phyloP scores from a whole-genome alignment of 2,888 invertebrate genomes.

The Lasioglossum zephyrum region DNA sequence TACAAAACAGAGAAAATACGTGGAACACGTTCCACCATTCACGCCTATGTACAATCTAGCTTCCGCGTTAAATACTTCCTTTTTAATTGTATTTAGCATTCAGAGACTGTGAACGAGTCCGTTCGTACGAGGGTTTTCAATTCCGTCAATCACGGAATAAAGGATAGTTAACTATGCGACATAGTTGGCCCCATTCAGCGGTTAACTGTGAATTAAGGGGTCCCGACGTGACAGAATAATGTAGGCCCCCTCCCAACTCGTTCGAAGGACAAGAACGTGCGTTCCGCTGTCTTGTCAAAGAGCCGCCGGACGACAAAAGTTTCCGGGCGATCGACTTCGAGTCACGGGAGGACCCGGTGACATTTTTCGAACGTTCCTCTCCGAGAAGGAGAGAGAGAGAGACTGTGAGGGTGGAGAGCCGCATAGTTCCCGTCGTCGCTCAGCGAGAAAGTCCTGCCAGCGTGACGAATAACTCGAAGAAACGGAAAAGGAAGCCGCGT shows the following conservation, averaged over 20 bases:
- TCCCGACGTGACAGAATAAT: not conserved
- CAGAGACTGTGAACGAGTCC: not conserved
- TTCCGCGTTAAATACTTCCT: not conserved
- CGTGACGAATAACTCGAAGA: slow-evolving; percentile 57
- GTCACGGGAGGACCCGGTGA: not conserved
- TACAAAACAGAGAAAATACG: not conserved
- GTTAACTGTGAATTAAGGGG: not conserved
- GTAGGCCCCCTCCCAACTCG: not conserved
- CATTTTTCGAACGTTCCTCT: slow-evolving; percentile 17
- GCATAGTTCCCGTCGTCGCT: not conserved
- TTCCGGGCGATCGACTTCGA: slow-evolving; percentile 16
- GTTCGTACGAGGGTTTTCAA: not conserved
- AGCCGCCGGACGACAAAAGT: slow-evolving; percentile 2
- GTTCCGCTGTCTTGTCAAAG: slow-evolving; percentile 10
- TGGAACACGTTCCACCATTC: not conserved
- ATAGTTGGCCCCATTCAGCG: not conserved
- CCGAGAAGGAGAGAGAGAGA: not conserved
- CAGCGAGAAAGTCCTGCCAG: slow-evolving; percentile 29
- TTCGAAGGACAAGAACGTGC: not conserved
- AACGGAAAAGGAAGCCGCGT: slow-evolving; percentile 54
- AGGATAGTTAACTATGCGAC: not conserved
- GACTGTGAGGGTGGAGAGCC: not conserved
- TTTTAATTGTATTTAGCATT: not conserved
- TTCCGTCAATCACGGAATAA: not conserved
- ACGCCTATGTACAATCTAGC: too few species aligned